Evolutionary conservation across 2,113 vertebrate genomes (phyloP).

Genomic region (Sus scrofa): T2T-Sscrofa CM000816.6:38866001-38866500

Average conservation of each 20-base stretch:
- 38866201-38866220: neutral
- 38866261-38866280: neutral
- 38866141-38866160: neutral
- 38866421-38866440: neutral
- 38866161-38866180: neutral
- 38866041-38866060: fast-evolving
- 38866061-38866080: neutral
- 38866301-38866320: neutral
- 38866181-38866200: neutral
- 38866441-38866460: too few species aligned
- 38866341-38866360: neutral
- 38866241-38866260: neutral
- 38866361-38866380: neutral
- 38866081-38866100: too few species aligned
- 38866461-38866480: neutral
- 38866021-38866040: neutral
- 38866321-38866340: neutral
- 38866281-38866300: neutral
- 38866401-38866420: neutral
- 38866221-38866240: neutral
- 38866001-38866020: neutral
- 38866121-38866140: neutral
- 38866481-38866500: neutral
- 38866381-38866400: neutral
- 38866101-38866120: too few species aligned